Conservation (phyloP, 1,140 invertebrate genomes). For the Popillia japonica region DNA sequence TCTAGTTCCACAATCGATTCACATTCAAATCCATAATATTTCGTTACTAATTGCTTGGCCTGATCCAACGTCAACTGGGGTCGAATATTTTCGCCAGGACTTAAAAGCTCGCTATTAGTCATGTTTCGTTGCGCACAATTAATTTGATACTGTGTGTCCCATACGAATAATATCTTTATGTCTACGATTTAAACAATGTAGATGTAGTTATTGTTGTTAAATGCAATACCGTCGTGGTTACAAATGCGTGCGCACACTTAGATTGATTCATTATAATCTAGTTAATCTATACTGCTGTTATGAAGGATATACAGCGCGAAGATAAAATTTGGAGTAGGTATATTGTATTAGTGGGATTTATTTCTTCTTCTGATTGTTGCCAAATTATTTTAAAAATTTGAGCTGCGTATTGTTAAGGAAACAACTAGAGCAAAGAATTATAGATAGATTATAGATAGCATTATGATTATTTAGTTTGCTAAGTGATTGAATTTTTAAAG, state of each 20-base stretch:
- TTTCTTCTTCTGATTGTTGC: no score
- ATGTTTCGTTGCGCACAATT: background rate
- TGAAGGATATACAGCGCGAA: no score
- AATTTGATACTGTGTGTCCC: background rate
- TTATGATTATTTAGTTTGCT: no score
- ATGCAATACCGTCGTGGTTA: background rate
- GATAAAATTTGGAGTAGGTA: no score
- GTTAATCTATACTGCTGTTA: background rate
- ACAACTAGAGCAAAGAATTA: no score
- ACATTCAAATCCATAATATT: slow-evolving; percentile 74
- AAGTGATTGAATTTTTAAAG: no score
- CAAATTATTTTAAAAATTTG: no score
- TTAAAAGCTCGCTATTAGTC: slow-evolving; percentile 20
- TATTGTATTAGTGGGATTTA: no score
- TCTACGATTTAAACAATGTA: no score
- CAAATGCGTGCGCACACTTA: slow-evolving; percentile 25
- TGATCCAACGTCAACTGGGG: slow-evolving; percentile 66
- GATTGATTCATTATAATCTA: background rate
- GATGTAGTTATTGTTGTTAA: no score
- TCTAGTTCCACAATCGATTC: slow-evolving; percentile 73
- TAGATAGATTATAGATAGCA: no score
- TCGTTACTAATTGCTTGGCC: slow-evolving; percentile 66
- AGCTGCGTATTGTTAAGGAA: no score
- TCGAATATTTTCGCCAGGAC: slow-evolving; percentile 61
- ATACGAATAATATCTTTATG: background rate